phyloP scores from a whole-genome alignment of 2,888 invertebrate genomes.

The Scrobipalpa costella region DNA sequence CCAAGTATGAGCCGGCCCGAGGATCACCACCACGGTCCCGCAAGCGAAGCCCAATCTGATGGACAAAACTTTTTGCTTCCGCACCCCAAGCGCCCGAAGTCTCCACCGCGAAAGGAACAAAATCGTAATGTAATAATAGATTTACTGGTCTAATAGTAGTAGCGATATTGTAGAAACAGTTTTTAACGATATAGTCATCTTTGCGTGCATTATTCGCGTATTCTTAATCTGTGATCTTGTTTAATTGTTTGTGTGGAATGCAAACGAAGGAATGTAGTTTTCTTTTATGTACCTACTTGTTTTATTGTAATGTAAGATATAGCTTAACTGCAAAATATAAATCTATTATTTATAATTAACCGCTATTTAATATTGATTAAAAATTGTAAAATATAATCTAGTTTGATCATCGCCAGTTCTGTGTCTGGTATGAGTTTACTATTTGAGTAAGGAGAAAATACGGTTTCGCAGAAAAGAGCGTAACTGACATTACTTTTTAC shows the following conservation, averaged over 20 bases:
- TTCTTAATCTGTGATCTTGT: constrained; percentile 9
- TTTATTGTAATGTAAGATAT: neutral
- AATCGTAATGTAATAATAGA: too few relatives aligned
- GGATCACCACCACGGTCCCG: too few relatives aligned
- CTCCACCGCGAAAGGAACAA: too few relatives aligned
- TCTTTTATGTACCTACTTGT: neutral
- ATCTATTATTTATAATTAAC: neutral
- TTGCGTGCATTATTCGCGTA: constrained; percentile 14
- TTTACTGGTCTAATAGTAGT: neutral
- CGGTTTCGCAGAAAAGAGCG: neutral
- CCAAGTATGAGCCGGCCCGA: too few relatives aligned
- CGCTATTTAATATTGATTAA: neutral
- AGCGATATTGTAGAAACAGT: neutral
- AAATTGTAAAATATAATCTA: neutral
- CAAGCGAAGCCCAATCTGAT: too few relatives aligned
- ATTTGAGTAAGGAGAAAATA: constrained; percentile 2
- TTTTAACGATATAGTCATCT: constrained; percentile 13
- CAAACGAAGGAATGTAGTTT: constrained; percentile 5
- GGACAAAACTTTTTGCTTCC: too few relatives aligned
- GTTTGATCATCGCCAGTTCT: neutral
- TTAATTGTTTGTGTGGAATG: constrained; percentile 16
- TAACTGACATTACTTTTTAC: neutral
- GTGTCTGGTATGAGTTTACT: too few relatives aligned
- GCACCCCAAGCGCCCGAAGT: too few relatives aligned
- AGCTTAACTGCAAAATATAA: neutral